Percentiles rank a stretch among this genome's conserved stretches.
These are phyloP conservation scores for Xestia ashworthii DNA, from an alignment of 2,888 invertebrate species.

Conservation along the genomic window DNA sequence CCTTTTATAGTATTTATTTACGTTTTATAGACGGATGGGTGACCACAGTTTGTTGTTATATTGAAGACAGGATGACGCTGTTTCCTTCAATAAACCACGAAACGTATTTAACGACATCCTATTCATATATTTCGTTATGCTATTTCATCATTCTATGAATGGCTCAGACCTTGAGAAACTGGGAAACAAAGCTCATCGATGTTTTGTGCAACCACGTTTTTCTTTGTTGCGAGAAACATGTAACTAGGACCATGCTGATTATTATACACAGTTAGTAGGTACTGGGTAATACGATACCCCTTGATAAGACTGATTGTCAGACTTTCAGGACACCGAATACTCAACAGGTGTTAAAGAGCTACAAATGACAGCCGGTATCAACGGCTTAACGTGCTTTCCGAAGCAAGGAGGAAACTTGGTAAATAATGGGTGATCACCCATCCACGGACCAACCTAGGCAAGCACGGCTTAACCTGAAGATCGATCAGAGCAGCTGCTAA, in stretches of 20 bases:
- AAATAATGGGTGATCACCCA: neutral
- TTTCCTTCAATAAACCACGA: neutral
- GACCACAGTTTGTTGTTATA: constrained; percentile 26
- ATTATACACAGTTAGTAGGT: too few relatives aligned
- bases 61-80: constrained; percentile 23
- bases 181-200: neutral
- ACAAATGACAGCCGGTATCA: too few relatives aligned
- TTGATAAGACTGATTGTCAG: too few relatives aligned
- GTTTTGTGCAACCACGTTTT: neutral
- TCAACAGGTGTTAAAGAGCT: too few relatives aligned
- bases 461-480: neutral
- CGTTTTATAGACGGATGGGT: constrained; percentile 6
- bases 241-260: neutral
- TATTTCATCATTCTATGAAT: neutral
- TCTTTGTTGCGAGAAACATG: neutral
- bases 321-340: too few relatives aligned
- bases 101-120: constrained; percentile 1
- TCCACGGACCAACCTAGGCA: neutral
- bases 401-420: too few relatives aligned
- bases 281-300: too few relatives aligned
- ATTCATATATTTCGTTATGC: neutral
- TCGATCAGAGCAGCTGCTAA: neutral
- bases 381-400: neutral
- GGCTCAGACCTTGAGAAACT: neutral
- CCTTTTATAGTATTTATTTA: constrained; percentile 13